These are phyloP conservation scores for Coilia nasus DNA, from an alignment of 2,797 vertebrate species.

Conservation along the genomic window DNA sequence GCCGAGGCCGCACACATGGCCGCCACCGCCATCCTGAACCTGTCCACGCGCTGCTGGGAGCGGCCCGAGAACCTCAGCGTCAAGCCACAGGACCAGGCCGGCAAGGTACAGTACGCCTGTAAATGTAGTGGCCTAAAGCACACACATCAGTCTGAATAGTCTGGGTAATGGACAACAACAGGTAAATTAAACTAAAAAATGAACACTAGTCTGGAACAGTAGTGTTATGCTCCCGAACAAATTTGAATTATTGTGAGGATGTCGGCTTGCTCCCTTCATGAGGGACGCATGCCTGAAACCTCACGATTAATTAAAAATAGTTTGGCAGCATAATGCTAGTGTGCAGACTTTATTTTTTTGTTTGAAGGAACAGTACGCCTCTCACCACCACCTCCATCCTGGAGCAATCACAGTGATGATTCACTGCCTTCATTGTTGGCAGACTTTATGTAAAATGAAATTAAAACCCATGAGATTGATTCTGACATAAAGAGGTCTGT, in stretches of 20 bases:
- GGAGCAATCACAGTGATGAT: too few species aligned
- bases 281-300: too few species aligned
- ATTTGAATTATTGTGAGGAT: too few species aligned
- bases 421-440: not conserved
- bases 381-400: not conserved
- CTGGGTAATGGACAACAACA: too few species aligned
- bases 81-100: conserved; percentile 78
- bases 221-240: too few species aligned
- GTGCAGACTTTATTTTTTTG: not conserved
- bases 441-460: conserved; percentile 22
- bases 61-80: conserved; percentile 92
- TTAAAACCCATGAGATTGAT: not conserved
- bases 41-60: conserved; percentile 98
- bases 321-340: too few species aligned
- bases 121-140: too few species aligned
- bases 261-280: too few species aligned
- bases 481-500: not conserved
- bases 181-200: too few species aligned
- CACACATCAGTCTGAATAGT: too few species aligned
- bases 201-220: too few species aligned
- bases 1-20: conserved; percentile 98
- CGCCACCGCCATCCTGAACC: conserved; percentile 96
- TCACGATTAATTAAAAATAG: too few species aligned
- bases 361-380: not conserved
- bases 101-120: conserved; percentile 71